Evolutionary conservation across 2,113 vertebrate genomes (phyloP), one percentile per base, ranked within the genome.

Genomic region (Protobothrops mucrosquamatus): DNA sequence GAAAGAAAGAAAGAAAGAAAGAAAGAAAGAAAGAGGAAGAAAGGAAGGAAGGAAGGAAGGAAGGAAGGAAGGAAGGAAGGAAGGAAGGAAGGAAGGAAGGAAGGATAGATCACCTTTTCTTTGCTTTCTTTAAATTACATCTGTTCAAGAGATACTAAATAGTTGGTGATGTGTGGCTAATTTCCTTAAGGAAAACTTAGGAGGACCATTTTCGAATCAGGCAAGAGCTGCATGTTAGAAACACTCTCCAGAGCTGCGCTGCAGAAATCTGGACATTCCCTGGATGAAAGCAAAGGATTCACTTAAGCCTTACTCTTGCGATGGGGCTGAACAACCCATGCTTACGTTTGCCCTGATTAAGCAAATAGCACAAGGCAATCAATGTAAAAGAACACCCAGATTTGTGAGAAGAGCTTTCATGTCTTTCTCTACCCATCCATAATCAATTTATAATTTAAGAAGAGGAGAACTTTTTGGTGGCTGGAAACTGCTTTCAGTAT

Each of bases 111-210:
- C 96, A 96, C 94, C 95, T 95, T 26, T 29, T 0, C 92, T 96
- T 74, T 74, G n/a, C n/a, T 74, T 74, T 20, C 69, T 39, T 69
- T 74, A 95, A 95, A 96, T 96, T 94, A 64, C 90, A 97, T 91
- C 94, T 97, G 96, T 97, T 97, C 93, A 96, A 94, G 95, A 97
- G 96, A 97, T 94, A 94, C 92, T 96, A 96, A 97, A 88, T 94
- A 97, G 95, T 94, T 95, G 95, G 87, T 96, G 93, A 96, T 96
- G 96, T 97, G 92, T 97, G 93, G 94, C 89, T 95, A 91, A 96
- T 93, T 96, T 93, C 96, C 87, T 92, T 94, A 87, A 93, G 91
- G 64, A 90, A 95, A 94, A 85, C 95, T 95, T 93, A 81, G 54
- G 18, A 10, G 89, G 90, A 3, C 22, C 11, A 5, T 57, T 56